Evolutionary conservation across 2,113 vertebrate species (phyloP).

Genomic region (Neomonachus schauinslandi): DNA sequence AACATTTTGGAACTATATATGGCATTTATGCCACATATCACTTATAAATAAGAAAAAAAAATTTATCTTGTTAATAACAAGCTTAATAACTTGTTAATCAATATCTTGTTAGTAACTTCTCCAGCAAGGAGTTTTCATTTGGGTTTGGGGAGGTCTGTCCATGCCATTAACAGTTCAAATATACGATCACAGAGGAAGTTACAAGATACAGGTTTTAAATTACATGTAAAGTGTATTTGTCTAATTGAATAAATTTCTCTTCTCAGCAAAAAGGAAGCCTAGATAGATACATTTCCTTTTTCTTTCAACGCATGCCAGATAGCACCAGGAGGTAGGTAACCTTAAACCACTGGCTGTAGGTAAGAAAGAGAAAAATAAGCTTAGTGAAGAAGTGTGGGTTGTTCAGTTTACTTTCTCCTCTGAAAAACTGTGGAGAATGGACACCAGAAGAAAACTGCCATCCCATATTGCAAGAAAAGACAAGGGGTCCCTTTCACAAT

Average conservation of each 20-base stretch:
- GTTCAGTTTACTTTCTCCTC: not conserved
- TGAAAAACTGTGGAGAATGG: not conserved
- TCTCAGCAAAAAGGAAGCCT: not conserved
- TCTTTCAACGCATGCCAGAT: not conserved
- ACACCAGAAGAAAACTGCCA: not conserved
- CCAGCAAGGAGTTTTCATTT: not conserved
- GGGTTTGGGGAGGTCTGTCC: not conserved
- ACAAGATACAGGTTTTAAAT: not conserved
- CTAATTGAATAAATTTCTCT: not conserved
- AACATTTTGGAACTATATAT: not conserved
- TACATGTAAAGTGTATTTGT: not conserved
- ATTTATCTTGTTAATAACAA: not conserved
- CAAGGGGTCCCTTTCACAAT: not conserved
- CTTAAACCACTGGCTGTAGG: not conserved
- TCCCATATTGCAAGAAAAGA: not conserved
- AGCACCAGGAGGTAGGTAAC: not conserved
- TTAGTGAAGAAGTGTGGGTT: not conserved
- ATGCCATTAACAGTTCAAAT: not conserved
- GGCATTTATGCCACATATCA: not conserved
- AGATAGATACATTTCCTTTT: not conserved
- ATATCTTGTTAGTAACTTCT: not conserved
- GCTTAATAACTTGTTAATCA: too few relatives aligned
- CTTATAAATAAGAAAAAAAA: not conserved
- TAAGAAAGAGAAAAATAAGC: not conserved
- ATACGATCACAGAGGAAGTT: not conserved